Conservation (phyloP, 2,113 vertebrate species). For the Collichthys lucidus region DNA sequence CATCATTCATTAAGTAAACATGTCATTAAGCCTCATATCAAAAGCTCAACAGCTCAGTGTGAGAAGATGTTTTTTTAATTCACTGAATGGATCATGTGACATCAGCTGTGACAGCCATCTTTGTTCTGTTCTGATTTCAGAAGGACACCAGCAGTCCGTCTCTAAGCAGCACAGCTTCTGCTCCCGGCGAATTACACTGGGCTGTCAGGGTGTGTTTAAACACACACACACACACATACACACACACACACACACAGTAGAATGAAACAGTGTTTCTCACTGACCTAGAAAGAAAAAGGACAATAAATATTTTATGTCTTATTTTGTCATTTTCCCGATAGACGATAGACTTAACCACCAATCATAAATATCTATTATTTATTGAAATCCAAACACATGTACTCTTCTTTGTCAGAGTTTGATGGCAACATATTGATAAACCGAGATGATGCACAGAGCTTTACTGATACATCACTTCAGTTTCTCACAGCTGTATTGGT, state of each 20-base stretch:
- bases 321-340: background rate
- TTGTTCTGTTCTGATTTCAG: conserved; percentile 79
- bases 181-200: conserved; percentile 88
- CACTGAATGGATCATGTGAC: background rate
- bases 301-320: background rate
- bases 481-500: background rate
- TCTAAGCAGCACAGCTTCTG: conserved; percentile 82
- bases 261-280: background rate
- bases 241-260: background rate
- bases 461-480: too few relatives aligned
- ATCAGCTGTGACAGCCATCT: background rate
- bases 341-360: too few relatives aligned
- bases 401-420: background rate
- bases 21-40: background rate
- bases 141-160: conserved; percentile 93
- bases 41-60: conserved; percentile 13
- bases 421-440: background rate
- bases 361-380: background rate
- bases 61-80: conserved; percentile 1
- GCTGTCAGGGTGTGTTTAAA: conserved; percentile 91
- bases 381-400: background rate
- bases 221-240: conserved; percentile 5
- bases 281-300: background rate
- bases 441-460: too few relatives aligned
- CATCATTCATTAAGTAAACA: too few relatives aligned